Conservation (phyloP, 2,888 invertebrate species). For the Xestoiulus laeticollis region DNA sequence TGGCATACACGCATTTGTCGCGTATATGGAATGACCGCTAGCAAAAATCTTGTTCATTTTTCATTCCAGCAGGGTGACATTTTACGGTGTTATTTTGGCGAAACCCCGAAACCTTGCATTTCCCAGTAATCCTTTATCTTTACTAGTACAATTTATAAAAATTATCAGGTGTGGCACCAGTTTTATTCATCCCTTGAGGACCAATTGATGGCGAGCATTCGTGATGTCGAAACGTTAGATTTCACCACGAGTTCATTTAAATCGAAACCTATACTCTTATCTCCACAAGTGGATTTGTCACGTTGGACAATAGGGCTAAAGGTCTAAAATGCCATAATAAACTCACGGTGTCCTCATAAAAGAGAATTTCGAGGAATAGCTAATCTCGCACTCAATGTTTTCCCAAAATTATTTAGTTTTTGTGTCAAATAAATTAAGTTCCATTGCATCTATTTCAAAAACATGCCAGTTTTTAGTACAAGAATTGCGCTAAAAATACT, state of each 20-base stretch:
- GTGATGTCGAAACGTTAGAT: neutral
- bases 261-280: neutral
- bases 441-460: too few species aligned
- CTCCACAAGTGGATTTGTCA: neutral
- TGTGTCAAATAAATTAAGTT: too few species aligned
- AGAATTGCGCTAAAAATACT: too few species aligned
- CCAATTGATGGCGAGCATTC: neutral
- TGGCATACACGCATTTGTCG: too few species aligned
- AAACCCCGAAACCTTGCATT: too few species aligned
- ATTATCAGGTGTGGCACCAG: conserved; percentile 16
- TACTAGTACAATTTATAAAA: conserved; percentile 6
- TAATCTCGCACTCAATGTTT: neutral
- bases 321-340: neutral
- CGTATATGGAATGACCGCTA: neutral
- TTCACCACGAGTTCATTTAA: neutral
- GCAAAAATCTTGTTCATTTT: neutral
- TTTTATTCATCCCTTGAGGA: conserved; percentile 6
- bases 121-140: neutral
- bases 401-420: too few species aligned
- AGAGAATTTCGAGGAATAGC: neutral
- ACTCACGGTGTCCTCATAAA: neutral
- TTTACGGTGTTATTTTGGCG: too few species aligned
- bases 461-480: too few species aligned
- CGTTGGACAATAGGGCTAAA: neutral
- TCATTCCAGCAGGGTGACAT: neutral